Evolutionary conservation across 2,113 vertebrate genomes (phyloP).

Genomic region (Cinclus mexicanus): DNA sequence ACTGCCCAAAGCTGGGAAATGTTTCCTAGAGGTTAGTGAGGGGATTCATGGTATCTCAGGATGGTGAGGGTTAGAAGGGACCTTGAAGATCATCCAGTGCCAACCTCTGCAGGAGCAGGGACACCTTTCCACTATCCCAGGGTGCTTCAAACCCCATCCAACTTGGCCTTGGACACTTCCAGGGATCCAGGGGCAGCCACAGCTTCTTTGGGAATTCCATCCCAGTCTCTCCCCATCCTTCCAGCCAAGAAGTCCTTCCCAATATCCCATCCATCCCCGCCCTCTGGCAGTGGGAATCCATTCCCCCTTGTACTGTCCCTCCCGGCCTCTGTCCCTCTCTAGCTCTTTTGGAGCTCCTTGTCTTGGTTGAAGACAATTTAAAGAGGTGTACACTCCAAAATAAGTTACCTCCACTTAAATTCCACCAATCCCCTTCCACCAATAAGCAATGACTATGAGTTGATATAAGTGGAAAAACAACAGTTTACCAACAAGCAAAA

Average conservation of each 20-base stretch:
- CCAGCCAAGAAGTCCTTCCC: neutral
- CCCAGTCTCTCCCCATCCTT: neutral
- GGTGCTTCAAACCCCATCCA: fast-evolving
- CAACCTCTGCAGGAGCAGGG: neutral
- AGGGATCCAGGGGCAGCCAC: neutral
- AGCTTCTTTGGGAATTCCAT: neutral
- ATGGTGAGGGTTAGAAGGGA: neutral
- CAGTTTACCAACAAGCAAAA: neutral
- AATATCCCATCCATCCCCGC: fast-evolving
- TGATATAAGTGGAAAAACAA: neutral
- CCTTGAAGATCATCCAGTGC: fast-evolving
- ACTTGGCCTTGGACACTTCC: fast-evolving
- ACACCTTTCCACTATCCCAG: fast-evolving
- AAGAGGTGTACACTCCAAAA: neutral
- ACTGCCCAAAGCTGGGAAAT: neutral
- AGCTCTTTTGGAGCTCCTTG: neutral
- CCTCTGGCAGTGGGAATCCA: neutral
- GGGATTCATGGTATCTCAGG: neutral
- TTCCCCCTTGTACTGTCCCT: neutral
- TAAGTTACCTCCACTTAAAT: neutral
- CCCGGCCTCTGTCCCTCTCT: neutral
- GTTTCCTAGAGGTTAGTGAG: neutral
- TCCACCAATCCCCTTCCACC: neutral
- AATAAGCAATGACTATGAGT: neutral
- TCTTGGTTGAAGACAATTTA: neutral